Evolutionary conservation across 2,888 invertebrate genomes (phyloP), one percentile per base, ranked within the genome.

Genomic region (Eupsilia transversa): DNA sequence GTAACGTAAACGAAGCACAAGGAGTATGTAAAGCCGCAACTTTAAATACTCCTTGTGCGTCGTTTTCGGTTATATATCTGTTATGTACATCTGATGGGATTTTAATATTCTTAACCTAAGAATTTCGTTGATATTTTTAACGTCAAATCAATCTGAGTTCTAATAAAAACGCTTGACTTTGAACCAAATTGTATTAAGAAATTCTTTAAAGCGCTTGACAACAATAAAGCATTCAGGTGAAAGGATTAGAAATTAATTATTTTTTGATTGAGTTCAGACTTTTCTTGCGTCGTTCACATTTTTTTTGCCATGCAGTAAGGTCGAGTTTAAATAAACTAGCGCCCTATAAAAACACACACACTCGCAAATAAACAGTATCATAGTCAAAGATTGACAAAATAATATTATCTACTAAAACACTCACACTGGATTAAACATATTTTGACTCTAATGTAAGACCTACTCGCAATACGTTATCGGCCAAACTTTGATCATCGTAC

Each of bases 221-320:
- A 86, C 82, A 86, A 85, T 80, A 60, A 63, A 72, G 23, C 49
- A 59, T 56, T 76, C 80, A 83, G 69, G 65, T 82, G 20, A 43
- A 71, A 78, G 56, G 66, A 70, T 72, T 70, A 59, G 67, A 71
- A 70, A 77, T 83, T 72, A 80, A 85, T 83, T 76, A 85, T 54
- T 72, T 72, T 65, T 57, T 27, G 38, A 71, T 54, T 76, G 46
- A 56, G 17, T 78, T 78, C 38, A 9, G 38, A 68, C 4, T 69
- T 60, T 69, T 33, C 17, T 10, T n/a, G 14, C 23, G 75, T 9
- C 35, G 10, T 43, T 60, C n/a, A 43, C 7, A 54, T 20, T n/a
- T 38, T 69, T 75, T 54, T 52, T 43, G 6, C 10, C 20, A 4
- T 10, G 12, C 12, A 23, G 7, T 54, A 27, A 27, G 14, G 27